Evolutionary conservation across 2,888 invertebrate species (phyloP), one percentile per base, ranked within the genome.

Genomic region (Chirona hameri): DNA sequence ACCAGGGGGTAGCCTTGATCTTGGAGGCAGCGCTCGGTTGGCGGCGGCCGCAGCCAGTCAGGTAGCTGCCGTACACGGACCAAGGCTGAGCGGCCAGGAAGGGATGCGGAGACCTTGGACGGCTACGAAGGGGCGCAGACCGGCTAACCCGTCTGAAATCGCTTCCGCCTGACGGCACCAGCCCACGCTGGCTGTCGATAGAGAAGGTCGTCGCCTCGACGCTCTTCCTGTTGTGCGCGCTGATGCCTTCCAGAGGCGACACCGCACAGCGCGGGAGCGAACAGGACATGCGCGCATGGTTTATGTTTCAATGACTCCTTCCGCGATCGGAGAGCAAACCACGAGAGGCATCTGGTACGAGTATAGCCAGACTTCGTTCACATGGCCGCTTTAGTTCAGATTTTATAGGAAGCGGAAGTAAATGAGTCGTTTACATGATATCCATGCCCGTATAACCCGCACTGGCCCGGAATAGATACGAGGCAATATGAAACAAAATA

Each of bases 1-100:
- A 76, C 76, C 76, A 46, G 39, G 18, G 39, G 76, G 24, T 76
- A 76, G 76, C 76, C 76, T 76, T 76, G 76, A 76, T 76, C 76
- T 76, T 76, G 76, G 76, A 18, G 18, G 65, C 65, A n/a, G 57
- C 57, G 57, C 57, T 27, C 65, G 65, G 65, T 31, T 12, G 72
- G 18, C 57, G 57, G 21, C 72, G 39, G 31, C 69, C 21, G 69
- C 69, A 27, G 39, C 18, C 5, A 15, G 27, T 15, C 76, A 46
- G 46, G 46, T 39, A 46, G 76, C 10, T 5, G 39, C 39, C 46
- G 76, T 14, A 31, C 31, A 21, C 21, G 2, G 24, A 24, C 76
- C 76, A 76, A 76, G 76, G 76, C 76, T 76, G 76, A 39, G 46
- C 46, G 0, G 76, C 27, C 76, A 76, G 76, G 76, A 76, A 76